Base-by-base conservation (phyloP, 1,140 invertebrate species). In the Druon quercuslanigerum region DNA sequence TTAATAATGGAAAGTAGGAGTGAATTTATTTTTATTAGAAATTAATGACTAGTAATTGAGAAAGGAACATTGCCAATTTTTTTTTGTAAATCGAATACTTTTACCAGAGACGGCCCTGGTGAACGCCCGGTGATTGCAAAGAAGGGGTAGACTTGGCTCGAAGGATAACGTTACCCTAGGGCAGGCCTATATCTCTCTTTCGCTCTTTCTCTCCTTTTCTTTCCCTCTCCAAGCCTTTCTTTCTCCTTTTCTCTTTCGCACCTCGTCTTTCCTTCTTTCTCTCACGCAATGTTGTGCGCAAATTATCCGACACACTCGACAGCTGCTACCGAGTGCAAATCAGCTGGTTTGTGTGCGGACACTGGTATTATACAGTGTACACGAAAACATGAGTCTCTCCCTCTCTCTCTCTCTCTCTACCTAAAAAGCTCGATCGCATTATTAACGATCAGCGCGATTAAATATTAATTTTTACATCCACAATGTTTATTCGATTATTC, bases 111-210 rank as follows among this genome's bases (percentile, higher is more conserved):
- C 56, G 25, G 73, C 71, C 73, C 73, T 60, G 73, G 66, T 50
- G 71, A 54, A 52, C 51, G 13, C 46, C 52, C 33, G 33, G 33
- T 73, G 79, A 79, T 73, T 72, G 79, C 73, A 71, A 74, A 78
- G 79, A 76, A 76, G 72, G 74, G 76, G 77, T 70, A 82, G 75
- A 75, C 76, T 80, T 57, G 76, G 79, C 79, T 75, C 77, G 82
- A 83, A 88, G 87, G 86, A 87, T 90, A 86, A 89, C 84, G 87
- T 90, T 91, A 90, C 80, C 87, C 89, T 88, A 91, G 89, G 89
- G 85, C 88, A 90, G 88, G 87, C 88, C 82, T 85, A 82, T 87
- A 76, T 77, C 81, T 84, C 83, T 82, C 73, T 78, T 75, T 75
- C 56, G 50, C 60, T 51, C 25, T 72, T 70, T 75, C 70, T 78